phyloP scores from a whole-genome alignment of 2,888 invertebrate species.

The Macrophya annulata region DNA sequence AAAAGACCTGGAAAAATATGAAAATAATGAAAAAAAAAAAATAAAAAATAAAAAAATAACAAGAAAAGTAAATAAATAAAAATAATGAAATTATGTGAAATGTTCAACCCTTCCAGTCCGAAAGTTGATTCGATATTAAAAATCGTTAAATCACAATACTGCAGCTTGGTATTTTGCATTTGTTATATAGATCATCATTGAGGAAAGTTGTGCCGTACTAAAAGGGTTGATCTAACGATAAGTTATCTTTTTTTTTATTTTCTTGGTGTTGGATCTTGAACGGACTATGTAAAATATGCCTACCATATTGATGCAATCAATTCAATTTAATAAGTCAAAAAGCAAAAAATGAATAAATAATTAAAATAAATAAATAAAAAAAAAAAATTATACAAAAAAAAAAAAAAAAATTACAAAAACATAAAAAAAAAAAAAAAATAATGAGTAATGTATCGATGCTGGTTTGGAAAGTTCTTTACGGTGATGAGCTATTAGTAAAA shows the following conservation, averaged over 20 bases:
- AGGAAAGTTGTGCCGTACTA: slow-evolving; percentile 61
- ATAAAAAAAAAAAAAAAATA: slow-evolving; percentile 7
- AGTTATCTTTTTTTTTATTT: slow-evolving; percentile 19
- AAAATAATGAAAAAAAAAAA: slow-evolving; percentile 44
- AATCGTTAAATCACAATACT: slow-evolving; percentile 54
- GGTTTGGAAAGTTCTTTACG: slow-evolving; percentile 45
- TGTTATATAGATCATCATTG: slow-evolving; percentile 53
- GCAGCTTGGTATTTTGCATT: slow-evolving; percentile 62
- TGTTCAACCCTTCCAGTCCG: slow-evolving; percentile 30
- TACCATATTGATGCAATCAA: slow-evolving; percentile 49
- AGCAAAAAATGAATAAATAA: background rate
- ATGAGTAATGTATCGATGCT: slow-evolving; percentile 47
- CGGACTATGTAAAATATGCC: slow-evolving; percentile 52
- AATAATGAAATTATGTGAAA: background rate
- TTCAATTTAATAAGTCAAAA: slow-evolving; percentile 31
- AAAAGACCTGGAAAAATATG: slow-evolving; percentile 60
- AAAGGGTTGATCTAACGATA: slow-evolving; percentile 63
- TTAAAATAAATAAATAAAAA: slow-evolving; percentile 16
- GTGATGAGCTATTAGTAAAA: slow-evolving; percentile 39
- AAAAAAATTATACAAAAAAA: background rate
- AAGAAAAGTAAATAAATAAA: background rate
- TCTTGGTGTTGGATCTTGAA: slow-evolving; percentile 16
- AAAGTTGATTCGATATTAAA: slow-evolving; percentile 31
- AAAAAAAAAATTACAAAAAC: background rate
- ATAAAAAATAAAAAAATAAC: background rate